A percentile compares a stretch with the other conserved stretches of the same genome.
Evolutionary conservation across 2,888 invertebrate genomes (phyloP).

Genomic region (Amphiduros pacificus): DNA sequence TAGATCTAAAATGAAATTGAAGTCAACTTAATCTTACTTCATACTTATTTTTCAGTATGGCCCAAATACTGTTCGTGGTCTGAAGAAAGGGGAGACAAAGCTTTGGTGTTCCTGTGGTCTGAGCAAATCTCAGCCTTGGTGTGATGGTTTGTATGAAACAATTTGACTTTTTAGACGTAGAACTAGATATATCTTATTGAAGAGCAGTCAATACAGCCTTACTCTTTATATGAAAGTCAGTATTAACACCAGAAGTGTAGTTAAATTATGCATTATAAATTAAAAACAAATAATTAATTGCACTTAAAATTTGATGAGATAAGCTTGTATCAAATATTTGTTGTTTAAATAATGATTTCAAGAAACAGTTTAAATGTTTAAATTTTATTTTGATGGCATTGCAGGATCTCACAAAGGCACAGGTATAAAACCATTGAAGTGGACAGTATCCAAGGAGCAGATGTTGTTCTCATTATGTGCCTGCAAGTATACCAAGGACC

Average conservation of each 20-base stretch:
- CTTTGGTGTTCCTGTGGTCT: constrained; percentile 55
- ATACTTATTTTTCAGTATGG: constrained; percentile 41
- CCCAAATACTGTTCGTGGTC: constrained; percentile 35
- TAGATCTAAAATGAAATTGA: too few relatives aligned
- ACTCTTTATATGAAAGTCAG: too few relatives aligned
- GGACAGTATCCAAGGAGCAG: constrained; percentile 43
- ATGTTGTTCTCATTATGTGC: constrained; percentile 40
- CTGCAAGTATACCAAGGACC: constrained; percentile 49
- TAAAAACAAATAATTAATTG: too few relatives aligned
- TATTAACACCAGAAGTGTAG: too few relatives aligned
- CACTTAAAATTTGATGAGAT: too few relatives aligned
- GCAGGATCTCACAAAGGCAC: constrained; percentile 48
- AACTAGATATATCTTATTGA: neutral
- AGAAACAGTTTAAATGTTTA: too few relatives aligned
- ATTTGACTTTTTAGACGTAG: neutral
- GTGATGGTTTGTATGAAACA: constrained; percentile 49
- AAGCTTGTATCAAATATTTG: too few relatives aligned
- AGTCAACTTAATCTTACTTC: too few relatives aligned
- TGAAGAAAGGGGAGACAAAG: constrained; percentile 40
- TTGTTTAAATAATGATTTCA: too few relatives aligned
- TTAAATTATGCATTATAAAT: too few relatives aligned
- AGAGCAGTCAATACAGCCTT: too few relatives aligned
- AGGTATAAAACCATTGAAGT: constrained; percentile 43
- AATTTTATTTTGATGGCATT: too few relatives aligned
- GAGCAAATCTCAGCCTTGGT: constrained; percentile 56